Evolutionary conservation across 2,797 vertebrate species (phyloP), one percentile per base, ranked within the genome.

Genomic region (Pampus argenteus): DNA sequence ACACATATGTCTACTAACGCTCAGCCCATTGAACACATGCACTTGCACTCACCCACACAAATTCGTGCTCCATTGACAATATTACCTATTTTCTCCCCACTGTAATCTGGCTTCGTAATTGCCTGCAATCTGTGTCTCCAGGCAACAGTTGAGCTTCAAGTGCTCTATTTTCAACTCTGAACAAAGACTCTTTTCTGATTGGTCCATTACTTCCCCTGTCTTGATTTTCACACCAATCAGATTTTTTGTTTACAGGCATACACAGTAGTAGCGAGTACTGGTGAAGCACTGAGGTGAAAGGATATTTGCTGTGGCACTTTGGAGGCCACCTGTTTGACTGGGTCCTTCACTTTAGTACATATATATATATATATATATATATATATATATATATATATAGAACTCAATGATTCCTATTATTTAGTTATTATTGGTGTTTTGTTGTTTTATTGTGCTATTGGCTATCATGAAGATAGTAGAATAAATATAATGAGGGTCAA

Each of bases 121-220:
- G 81, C 85, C 81, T 84, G 75, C 83, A 83, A 82, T 86, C 76
- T 83, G 86, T 85, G 90, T 92, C 80, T 89, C 90, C 66, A 88
- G 85, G 91, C 92, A 93, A 92, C 91, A 90, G 89, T 84, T 87
- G 61, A 64, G 79, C 79, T 83, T 85, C 66, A 72, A 88, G 87
- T 86, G 84, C 77, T 88, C 84, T 83, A 88, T 91, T 90, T 88
- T 85, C 86, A 86, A 80, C 82, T 60, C 36, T 0, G 61, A 85
- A 88, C 86, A 87, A 88, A 88, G 66, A 49, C 62, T 76, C 56
- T 22, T 63, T 82, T 76, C 82, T 73, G 70, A 92, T 91, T 90
- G 89, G 89, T 74, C 62, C 38, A 13, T 75, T 71, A 20, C 15
- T 3, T 42, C 26, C 59, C 55, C 52, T 65, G 38, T 78, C 23